These are phyloP conservation scores for Cotesia glomerata DNA, from an alignment of 1,140 invertebrate genomes.

Conservation along the genomic window DNA sequence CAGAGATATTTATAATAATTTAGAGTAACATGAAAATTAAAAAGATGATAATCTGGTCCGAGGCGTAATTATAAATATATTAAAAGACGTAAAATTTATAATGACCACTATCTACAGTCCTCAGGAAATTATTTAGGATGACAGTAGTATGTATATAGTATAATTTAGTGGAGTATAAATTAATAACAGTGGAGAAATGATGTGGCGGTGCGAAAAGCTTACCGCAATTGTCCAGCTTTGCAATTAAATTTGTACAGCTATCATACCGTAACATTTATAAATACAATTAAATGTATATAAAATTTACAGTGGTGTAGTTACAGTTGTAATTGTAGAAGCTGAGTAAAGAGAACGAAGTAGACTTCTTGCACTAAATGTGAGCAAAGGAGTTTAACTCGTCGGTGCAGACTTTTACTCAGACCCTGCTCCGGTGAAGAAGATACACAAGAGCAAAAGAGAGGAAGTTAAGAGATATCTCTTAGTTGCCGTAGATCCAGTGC, in stretches of 20 bases:
- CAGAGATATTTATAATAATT: too few relatives aligned
- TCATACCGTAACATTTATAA: neutral
- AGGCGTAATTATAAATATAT: too few relatives aligned
- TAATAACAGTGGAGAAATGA: conserved; percentile 24
- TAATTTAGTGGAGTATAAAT: neutral
- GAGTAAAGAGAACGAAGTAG: neutral
- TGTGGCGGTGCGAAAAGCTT: conserved; percentile 13
- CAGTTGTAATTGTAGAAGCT: too few relatives aligned
- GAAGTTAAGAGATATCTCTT: conserved; percentile 2
- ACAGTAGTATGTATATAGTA: neutral
- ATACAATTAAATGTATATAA: neutral
- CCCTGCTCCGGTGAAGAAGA: neutral
- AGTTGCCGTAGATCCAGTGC: conserved; percentile 23
- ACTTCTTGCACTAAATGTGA: neutral
- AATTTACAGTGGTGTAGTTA: too few relatives aligned
- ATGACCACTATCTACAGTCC: neutral
- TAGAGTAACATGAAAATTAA: too few relatives aligned
- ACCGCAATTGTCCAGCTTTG: conserved; percentile 22
- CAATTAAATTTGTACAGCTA: conserved; percentile 17
- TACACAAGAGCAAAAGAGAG: neutral
- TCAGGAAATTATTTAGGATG: neutral
- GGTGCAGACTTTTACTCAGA: neutral
- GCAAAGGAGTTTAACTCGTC: neutral
- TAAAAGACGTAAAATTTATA: too few relatives aligned
- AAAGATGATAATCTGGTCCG: too few relatives aligned